These are phyloP conservation scores for Ceuthmochares aereus DNA, from an alignment of 2,113 vertebrate species.

Conservation along the genomic window DNA sequence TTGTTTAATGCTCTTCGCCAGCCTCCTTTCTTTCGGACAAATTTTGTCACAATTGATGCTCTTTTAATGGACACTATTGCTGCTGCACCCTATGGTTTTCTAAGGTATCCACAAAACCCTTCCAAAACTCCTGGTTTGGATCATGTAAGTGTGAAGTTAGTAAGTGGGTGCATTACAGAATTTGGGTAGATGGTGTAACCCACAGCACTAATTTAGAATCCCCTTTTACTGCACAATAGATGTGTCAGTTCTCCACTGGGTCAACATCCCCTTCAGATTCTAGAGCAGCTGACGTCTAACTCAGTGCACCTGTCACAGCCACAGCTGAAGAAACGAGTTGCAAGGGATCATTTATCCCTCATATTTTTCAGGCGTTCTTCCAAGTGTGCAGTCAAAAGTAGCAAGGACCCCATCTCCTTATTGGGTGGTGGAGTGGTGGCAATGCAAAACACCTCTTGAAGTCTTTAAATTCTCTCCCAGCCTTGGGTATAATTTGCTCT, in stretches of 20 bases:
- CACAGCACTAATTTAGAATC: neutral
- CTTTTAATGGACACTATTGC: neutral
- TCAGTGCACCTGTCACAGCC: accelerated
- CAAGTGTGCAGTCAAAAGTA: neutral
- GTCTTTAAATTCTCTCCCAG: neutral
- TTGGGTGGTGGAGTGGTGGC: neutral
- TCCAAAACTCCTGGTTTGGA: neutral
- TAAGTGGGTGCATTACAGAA: neutral
- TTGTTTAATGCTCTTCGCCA: neutral
- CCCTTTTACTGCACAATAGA: neutral
- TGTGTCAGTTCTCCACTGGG: neutral
- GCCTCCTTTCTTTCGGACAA: neutral
- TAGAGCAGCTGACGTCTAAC: neutral
- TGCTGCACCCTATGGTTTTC: neutral
- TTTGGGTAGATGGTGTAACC: neutral
- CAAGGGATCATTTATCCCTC: neutral
- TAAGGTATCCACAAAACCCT: neutral
- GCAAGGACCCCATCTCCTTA: neutral
- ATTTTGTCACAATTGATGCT: neutral
- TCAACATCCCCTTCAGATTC: neutral
- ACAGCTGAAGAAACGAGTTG: neutral
- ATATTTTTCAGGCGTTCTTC: accelerated
- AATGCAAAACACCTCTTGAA: neutral
- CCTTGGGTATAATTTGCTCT: neutral
- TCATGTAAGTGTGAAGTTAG: neutral